Percentiles rank a stretch among this genome's conserved stretches.
Conservation (phyloP, 2,797 vertebrate genomes). For the Oophaga sylvatica region DNA sequence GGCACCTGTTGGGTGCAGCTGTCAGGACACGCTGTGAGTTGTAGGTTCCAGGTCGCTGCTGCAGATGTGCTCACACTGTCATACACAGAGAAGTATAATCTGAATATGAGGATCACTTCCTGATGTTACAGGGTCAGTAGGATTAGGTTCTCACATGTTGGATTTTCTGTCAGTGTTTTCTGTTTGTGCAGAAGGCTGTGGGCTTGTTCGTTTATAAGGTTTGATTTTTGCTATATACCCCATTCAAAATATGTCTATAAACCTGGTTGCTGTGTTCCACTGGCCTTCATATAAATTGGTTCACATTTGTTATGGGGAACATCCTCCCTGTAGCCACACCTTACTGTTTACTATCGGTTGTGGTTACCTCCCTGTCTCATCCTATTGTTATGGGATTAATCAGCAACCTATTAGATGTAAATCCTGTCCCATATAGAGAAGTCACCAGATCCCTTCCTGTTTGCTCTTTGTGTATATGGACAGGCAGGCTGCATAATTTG, state of each 20-base stretch:
- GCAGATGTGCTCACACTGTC: no score
- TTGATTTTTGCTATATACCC: no score
- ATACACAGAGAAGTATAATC: no score
- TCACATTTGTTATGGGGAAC: constrained; percentile 10
- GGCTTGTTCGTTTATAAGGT: no score
- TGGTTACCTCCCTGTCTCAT: not conserved
- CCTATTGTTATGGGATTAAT: constrained; percentile 25
- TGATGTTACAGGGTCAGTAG: no score
- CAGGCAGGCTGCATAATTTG: not conserved
- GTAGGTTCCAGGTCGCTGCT: not conserved
- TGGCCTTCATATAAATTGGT: no score
- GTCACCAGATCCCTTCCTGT: not conserved
- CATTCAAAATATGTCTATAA: no score
- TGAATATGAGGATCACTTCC: no score
- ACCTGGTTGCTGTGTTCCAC: no score
- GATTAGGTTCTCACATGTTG: not conserved
- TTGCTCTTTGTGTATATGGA: not conserved
- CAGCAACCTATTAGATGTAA: not conserved
- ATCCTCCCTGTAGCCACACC: constrained; percentile 15
- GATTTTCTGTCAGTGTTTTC: no score
- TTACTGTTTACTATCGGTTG: constrained; percentile 38
- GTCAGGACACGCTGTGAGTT: not conserved
- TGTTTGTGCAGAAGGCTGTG: no score
- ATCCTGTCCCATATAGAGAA: not conserved
- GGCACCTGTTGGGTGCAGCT: not conserved